Evolutionary conservation across 1,140 invertebrate genomes (phyloP), one percentile per base, ranked within the genome.

Genomic region (Neomicropteryx cornuta): DNA sequence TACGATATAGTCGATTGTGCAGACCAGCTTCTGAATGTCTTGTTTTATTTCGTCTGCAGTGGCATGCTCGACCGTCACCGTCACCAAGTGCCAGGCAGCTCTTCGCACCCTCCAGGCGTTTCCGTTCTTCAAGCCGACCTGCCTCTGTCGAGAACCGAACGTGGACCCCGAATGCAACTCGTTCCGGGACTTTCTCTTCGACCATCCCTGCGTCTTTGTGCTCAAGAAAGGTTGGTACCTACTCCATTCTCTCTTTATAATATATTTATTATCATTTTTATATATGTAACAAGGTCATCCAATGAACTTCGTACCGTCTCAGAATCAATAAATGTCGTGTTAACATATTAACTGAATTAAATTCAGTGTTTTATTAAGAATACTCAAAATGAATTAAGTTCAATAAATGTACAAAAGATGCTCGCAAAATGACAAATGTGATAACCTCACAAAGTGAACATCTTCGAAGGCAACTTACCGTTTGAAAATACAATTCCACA

Each of bases 111-210:
- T 92, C 36, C 85, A 89, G 70, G 83, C 84, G 33, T 91, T 90
- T 62, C 80, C 85, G 46, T 90, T 88, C 74, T 92, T 91, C 72
- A 81, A 82, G 53, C 88, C 88, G 47, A 90, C 87, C 45, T 92
- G 88, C 62, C 78, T 92, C 49, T 92, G 88, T 68, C 76, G 80
- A 42, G 87, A 90, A 52, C 87, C 86, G 5, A 81, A 82, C 59
- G 75, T 87, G 47, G 88, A 92, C 67, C 87, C 83, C 42, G 84
- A 89, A 51, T 92, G 88, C 62, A 92, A 89, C 70, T 83, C 81
- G 49, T 91, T 91, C 69, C 76, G 84, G 52, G 86, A 90, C 66
- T 90, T 89, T 57, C 73, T 92, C 34, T 91, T 90, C 58, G 87
- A 92, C 66, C 88, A 92, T 71, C 87, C 87, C 14, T 91, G 87